These are phyloP conservation scores for Schizothorax lantsangensis DNA, from an alignment of 2,797 vertebrate species.

Conservation along the genomic window DNA sequence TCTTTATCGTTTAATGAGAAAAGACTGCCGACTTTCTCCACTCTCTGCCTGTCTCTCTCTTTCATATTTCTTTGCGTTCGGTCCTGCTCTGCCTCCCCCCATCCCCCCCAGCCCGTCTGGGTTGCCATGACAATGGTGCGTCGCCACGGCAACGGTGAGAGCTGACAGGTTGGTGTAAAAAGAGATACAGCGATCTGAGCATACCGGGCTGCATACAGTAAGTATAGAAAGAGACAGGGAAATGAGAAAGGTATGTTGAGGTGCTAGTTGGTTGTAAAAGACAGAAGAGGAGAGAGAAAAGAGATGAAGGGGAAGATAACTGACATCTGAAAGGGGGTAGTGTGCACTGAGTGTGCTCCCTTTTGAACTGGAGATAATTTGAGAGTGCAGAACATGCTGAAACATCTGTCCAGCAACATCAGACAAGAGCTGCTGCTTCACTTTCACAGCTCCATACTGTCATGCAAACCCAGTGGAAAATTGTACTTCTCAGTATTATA, in stretches of 20 bases:
- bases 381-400: conserved; percentile 26
- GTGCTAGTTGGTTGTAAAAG: conserved; percentile 27
- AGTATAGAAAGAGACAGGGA: conserved; percentile 28
- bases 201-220: conserved; percentile 56
- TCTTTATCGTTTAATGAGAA: conserved; percentile 71
- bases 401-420: conserved; percentile 43
- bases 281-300: conserved; percentile 36
- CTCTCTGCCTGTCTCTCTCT: conserved; percentile 38
- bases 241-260: conserved; percentile 9
- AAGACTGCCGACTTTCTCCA: conserved; percentile 65
- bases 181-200: conserved; percentile 67
- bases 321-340: conserved; percentile 36
- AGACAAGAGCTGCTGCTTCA: conserved; percentile 25
- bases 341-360: conserved; percentile 8
- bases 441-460: conserved; percentile 15
- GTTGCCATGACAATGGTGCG: conserved; percentile 74
- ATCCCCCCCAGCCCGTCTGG: conserved; percentile 62
- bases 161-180: conserved; percentile 69
- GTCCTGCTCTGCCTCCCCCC: conserved; percentile 41
- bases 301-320: conserved; percentile 45
- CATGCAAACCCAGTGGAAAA: background rate
- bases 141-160: conserved; percentile 69
- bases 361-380: conserved; percentile 40
- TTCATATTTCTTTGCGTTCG: conserved; percentile 43
- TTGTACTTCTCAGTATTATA: background rate